Evolutionary conservation across 2,888 invertebrate species (phyloP), one percentile per base, ranked within the genome.

Genomic region (Drosophila aldrichi): DNA sequence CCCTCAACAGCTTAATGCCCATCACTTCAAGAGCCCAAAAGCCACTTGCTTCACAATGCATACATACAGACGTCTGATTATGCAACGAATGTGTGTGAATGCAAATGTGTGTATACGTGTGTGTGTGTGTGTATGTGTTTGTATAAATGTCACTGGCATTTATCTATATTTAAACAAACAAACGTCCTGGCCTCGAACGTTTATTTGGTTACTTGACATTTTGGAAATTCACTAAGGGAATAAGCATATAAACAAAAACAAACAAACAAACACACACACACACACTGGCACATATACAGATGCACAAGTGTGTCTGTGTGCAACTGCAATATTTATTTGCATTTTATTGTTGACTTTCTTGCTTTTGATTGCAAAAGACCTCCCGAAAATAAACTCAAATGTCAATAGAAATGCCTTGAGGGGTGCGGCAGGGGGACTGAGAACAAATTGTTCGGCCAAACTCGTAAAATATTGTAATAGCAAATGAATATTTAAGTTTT

Each of bases 81-180:
- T 78, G 62, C 77, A 55, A 74, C 46, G 41, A 29, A 20, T 32
- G 20, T 70, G 32, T 41, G 38, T 56, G 49, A 49, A n/a, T 14
- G 43, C 5, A 29, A 14, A 6, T 48, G 48, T 57, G 20, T 57
- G 58, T 73, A 7, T 58, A 54, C 56, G 20, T 58, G 51, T 52
- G 51, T 51, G 40, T 65, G 18, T 64, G 41, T 74, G 56, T 66
- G 49, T 62, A 60, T 81, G 18, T 64, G 41, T 74, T 56, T 75
- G 49, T 62, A 60, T 81, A 79, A 74, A 79, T 87, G 84, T 84
- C 84, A 79, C 59, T 84, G 68, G 85, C 81, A 75, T 85, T 85
- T 85, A 89, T 89, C 88, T 86, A 84, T 81, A 77, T 87, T 85
- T 84, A 87, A 87, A 70, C 82, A 84, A 87, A 81, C 78, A 76